Conservation (phyloP, 2,888 invertebrate species). For the Platycnemis pennipes region DNA sequence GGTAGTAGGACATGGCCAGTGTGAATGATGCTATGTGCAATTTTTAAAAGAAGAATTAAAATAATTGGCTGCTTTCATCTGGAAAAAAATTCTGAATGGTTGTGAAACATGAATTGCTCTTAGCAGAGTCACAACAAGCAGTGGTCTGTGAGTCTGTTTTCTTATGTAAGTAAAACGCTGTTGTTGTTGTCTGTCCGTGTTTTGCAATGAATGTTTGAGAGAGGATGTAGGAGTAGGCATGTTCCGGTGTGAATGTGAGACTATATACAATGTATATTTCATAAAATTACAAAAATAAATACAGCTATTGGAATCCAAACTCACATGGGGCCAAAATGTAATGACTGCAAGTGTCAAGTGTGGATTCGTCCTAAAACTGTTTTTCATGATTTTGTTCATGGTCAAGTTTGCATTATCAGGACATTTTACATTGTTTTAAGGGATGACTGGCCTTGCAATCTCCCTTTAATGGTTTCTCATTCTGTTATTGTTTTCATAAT, state of each 20-base stretch:
- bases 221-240: slow-evolving; percentile 51
- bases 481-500: slow-evolving; percentile 50
- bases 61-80: slow-evolving; percentile 65
- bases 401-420: slow-evolving; percentile 31
- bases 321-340: slow-evolving; percentile 68
- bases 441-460: background rate
- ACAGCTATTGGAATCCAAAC: slow-evolving; percentile 68
- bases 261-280: slow-evolving; percentile 64
- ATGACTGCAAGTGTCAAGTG: slow-evolving; percentile 66
- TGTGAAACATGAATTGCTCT: slow-evolving; percentile 65
- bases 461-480: slow-evolving; percentile 7
- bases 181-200: slow-evolving; percentile 66
- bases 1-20: slow-evolving; percentile 52
- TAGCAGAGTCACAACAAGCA: slow-evolving; percentile 65
- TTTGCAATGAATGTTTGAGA: slow-evolving; percentile 60
- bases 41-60: slow-evolving; percentile 67
- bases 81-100: slow-evolving; percentile 65
- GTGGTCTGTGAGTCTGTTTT: slow-evolving; percentile 65
- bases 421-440: slow-evolving; percentile 14
- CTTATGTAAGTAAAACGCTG: slow-evolving; percentile 67
- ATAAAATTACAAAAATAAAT: slow-evolving; percentile 65
- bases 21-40: slow-evolving; percentile 64
- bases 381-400: slow-evolving; percentile 51
- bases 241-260: slow-evolving; percentile 65
- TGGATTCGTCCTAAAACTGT: slow-evolving; percentile 66